These are phyloP conservation scores for Hyposoter didymator DNA, from an alignment of 2,888 invertebrate species.

Conservation along the genomic window DNA sequence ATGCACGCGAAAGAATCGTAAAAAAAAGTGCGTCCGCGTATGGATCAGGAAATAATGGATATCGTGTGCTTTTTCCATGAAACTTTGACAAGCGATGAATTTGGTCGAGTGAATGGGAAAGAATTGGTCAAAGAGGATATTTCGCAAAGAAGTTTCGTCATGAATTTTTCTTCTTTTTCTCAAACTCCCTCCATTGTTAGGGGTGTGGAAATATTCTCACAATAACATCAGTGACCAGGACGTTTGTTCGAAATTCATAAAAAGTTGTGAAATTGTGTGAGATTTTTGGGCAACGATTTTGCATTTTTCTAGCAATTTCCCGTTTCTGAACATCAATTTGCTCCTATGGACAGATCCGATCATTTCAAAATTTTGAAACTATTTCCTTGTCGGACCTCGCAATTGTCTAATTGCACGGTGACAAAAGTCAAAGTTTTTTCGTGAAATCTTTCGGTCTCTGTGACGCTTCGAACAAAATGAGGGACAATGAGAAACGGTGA, in stretches of 20 bases:
- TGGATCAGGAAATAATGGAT: background rate
- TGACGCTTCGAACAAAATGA: constrained; percentile 40
- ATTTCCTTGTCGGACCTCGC: background rate
- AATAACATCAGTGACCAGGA: background rate
- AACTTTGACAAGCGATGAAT: background rate
- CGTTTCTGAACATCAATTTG: background rate
- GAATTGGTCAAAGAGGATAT: background rate
- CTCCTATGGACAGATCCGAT: background rate
- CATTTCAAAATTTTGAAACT: background rate
- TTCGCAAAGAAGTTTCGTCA: background rate
- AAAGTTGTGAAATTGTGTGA: background rate
- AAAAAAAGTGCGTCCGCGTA: background rate
- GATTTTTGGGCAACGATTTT: background rate
- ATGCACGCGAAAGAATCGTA: background rate
- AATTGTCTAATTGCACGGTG: constrained; percentile 18
- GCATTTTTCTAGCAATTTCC: background rate
- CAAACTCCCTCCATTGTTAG: background rate
- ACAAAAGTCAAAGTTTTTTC: constrained; percentile 50
- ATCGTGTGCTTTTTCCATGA: background rate
- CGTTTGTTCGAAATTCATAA: background rate
- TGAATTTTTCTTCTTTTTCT: background rate
- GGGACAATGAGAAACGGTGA: constrained; percentile 2
- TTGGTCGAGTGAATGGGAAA: background rate
- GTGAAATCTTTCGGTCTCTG: constrained; percentile 37
- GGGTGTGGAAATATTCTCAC: background rate